Percentiles rank a stretch among this genome's conserved stretches.
These are phyloP conservation scores for Silurus aristotelis DNA, from an alignment of 2,797 vertebrate genomes.

Conservation along the genomic window DNA sequence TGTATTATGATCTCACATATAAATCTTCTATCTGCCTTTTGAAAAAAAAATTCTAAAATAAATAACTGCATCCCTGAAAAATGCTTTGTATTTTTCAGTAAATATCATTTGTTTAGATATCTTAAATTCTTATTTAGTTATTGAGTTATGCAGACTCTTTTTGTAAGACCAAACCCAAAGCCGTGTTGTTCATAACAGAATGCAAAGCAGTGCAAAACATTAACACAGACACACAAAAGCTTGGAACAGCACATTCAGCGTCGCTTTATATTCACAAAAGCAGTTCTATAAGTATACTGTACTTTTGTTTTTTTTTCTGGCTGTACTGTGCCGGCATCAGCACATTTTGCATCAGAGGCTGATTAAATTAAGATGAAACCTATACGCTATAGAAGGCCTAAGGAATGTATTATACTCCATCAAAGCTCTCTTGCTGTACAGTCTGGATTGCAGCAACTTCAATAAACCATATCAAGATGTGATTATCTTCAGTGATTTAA, in stretches of 20 bases:
- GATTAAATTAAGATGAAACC: constrained; percentile 23
- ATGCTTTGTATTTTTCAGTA: background rate
- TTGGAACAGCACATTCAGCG: background rate
- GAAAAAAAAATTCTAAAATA: too few species aligned
- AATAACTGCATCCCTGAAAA: background rate
- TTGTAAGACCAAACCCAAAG: background rate
- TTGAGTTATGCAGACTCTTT: background rate
- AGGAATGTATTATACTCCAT: constrained; percentile 4
- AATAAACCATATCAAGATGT: background rate
- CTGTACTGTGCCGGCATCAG: constrained; percentile 36
- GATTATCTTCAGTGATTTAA: background rate
- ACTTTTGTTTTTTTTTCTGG: background rate
- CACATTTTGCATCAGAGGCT: constrained; percentile 33
- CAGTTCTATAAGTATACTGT: background rate
- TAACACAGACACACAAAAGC: background rate
- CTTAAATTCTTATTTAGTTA: background rate
- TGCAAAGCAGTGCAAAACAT: background rate
- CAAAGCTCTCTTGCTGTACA: background rate
- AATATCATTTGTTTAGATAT: background rate
- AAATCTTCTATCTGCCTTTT: too few species aligned
- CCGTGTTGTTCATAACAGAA: background rate
- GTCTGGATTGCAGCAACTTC: background rate
- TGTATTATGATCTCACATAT: too few species aligned
- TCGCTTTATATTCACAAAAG: background rate
- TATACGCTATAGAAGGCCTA: background rate